Evolutionary conservation across 2,888 invertebrate genomes (phyloP), one percentile per base, ranked within the genome.

Genomic region (Oligia latruncula): DNA sequence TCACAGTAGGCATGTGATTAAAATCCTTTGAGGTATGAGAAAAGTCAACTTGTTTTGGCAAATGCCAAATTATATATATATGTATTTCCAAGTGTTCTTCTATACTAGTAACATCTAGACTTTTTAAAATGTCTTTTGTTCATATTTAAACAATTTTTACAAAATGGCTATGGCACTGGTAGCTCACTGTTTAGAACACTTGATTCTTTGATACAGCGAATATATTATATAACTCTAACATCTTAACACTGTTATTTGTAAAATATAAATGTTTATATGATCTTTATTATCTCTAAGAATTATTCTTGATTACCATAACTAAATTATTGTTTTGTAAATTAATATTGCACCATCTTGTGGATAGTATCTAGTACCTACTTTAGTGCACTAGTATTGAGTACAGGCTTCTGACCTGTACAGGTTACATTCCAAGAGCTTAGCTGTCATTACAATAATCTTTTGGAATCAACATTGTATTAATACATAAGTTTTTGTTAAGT

Each of bases 381-480:
- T 75, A 76, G 77, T 70, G 72, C 46, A 72, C 65, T 78, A 80
- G 43, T 78, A 73, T 79, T 80, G 68, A 76, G 77, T 71, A 83
- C 73, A 78, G 79, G 77, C 78, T 65, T 71, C 23, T 80, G 77
- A 75, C 80, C 75, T 84, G 83, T 83, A 66, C 85, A 86, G 76
- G 43, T 82, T 78, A 92, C 93, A 93, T 93, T 93, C 93, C 93
- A 89, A 88, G 83, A 92, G 87, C 87, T 89, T 87, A 89, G 82
- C 71, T 89, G 82, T 87, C 78, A 81, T 80, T 83, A 87, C 81
- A 75, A 86, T 82, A 83, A 80, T 79, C 83, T 87, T 84, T 88
- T 90, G 85, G 84, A 88, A 83, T 76, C 58, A 71, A 80, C 77
- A 85, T 84, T 82, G 71, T 86, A 81, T 83, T 81, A 71, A 74